phyloP scores from a whole-genome alignment of 2,888 invertebrate species.

The Geophilus truncorum region DNA sequence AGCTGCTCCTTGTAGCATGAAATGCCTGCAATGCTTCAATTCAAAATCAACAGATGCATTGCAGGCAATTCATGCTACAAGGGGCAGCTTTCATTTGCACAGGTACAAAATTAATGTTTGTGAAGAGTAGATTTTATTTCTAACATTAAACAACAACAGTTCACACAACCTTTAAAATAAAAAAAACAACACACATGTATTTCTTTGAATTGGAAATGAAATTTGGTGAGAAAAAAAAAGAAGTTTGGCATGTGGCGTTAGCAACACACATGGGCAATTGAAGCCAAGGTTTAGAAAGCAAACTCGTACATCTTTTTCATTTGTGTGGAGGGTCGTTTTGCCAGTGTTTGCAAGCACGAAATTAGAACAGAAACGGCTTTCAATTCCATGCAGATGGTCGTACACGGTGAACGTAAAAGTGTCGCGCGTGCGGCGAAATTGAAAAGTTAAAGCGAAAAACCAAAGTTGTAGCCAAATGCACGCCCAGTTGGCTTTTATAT shows the following conservation, averaged over 20 bases:
- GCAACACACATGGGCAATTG: background rate
- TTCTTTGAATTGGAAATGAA: background rate
- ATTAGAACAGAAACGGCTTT: background rate
- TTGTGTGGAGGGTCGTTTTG: background rate
- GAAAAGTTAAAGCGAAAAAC: conserved; percentile 8
- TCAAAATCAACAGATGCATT: no score
- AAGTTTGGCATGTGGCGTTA: background rate
- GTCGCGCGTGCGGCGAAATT: background rate
- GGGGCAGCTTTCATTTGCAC: no score
- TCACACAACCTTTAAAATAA: no score
- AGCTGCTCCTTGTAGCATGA: no score
- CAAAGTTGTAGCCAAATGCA: conserved; percentile 4
- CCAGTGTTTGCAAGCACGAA: background rate
- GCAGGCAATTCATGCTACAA: no score
- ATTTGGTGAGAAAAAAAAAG: no score
- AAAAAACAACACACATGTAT: no score
- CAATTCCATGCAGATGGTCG: conserved; percentile 4
- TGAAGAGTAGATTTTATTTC: no score
- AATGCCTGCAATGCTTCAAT: no score
- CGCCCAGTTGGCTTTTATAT: conserved; percentile 4
- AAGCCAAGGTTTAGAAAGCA: background rate
- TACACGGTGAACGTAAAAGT: background rate
- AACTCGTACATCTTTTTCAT: background rate
- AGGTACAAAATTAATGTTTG: no score
- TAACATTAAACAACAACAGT: no score